Evolutionary conservation across 2,888 invertebrate species (phyloP).

Genomic region (Camponotus fellah): DNA sequence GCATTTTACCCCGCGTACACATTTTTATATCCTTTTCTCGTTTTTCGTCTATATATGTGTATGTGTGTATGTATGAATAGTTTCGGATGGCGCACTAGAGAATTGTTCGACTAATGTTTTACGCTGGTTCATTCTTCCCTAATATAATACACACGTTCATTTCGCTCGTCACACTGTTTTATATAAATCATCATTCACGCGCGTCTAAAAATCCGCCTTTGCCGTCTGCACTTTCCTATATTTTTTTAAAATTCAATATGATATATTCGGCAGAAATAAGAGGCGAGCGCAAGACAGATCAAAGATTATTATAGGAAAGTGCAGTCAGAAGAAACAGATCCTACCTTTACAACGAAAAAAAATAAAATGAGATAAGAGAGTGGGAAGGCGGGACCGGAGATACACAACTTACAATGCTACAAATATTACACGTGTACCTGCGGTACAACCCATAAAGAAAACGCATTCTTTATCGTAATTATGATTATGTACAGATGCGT

Average conservation of each 20-base stretch:
- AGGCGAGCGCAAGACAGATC: background rate
- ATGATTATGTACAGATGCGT: slow-evolving; percentile 67
- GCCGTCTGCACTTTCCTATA: slow-evolving; percentile 10
- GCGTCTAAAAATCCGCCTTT: background rate
- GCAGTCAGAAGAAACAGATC: slow-evolving; percentile 18
- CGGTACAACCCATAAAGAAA: slow-evolving; percentile 65
- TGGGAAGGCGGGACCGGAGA: slow-evolving; percentile 38
- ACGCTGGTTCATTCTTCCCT: slow-evolving; percentile 59
- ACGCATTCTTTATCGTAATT: slow-evolving; percentile 52
- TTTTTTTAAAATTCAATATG: background rate
- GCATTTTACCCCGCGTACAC: background rate
- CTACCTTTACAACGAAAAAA: slow-evolving; percentile 31
- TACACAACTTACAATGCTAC: slow-evolving; percentile 74
- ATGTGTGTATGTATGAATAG: slow-evolving; percentile 17
- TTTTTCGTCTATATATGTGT: slow-evolving; percentile 3
- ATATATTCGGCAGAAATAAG: background rate
- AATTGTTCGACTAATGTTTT: slow-evolving; percentile 36
- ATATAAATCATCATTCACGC: slow-evolving; percentile 78
- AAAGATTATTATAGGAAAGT: background rate
- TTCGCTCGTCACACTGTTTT: slow-evolving; percentile 79
- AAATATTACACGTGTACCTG: slow-evolving; percentile 76
- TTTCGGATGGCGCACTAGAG: slow-evolving; percentile 35
- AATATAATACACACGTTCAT: slow-evolving; percentile 83
- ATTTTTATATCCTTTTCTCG: background rate
- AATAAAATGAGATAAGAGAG: slow-evolving; percentile 15